phyloP scores from a whole-genome alignment of 2,113 vertebrate genomes.

The Motacilla tschutschensis region DNA sequence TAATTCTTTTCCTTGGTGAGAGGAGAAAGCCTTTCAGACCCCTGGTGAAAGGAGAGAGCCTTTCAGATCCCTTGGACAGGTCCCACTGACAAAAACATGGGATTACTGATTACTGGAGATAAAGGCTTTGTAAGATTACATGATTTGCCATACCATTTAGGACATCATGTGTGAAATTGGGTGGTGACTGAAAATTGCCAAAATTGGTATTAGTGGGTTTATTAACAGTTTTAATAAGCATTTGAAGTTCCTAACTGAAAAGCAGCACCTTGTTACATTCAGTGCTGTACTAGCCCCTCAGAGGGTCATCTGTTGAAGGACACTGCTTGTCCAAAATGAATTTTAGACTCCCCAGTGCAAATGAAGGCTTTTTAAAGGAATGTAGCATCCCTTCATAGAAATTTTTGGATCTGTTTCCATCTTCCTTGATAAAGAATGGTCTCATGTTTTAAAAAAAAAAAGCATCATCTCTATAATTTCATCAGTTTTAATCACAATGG shows the following conservation, averaged over 20 bases:
- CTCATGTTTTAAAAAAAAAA: not conserved
- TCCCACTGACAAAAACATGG: not conserved
- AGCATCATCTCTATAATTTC: not conserved
- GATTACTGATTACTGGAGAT: not conserved
- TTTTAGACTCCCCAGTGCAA: not conserved
- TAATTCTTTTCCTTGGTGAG: not conserved
- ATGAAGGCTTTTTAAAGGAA: not conserved
- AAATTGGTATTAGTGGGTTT: not conserved
- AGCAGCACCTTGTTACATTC: not conserved
- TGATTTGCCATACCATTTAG: rapidly evolving
- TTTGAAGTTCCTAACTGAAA: not conserved
- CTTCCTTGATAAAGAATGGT: not conserved
- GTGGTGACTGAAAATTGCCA: not conserved
- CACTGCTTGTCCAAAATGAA: not conserved
- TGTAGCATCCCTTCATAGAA: not conserved
- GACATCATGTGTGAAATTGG: not conserved
- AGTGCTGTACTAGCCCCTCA: not conserved
- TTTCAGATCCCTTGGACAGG: not conserved
- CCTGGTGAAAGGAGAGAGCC: not conserved
- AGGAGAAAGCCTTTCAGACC: not conserved
- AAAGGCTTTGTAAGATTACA: not conserved
- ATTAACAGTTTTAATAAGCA: not conserved
- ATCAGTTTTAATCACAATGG: not conserved
- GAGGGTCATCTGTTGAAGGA: not conserved
- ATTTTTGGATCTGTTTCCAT: not conserved